A percentile compares a stretch with the other conserved stretches of the same genome.
phyloP scores from a whole-genome alignment of 2,888 invertebrate genomes.

The Campoplex capitator region DNA sequence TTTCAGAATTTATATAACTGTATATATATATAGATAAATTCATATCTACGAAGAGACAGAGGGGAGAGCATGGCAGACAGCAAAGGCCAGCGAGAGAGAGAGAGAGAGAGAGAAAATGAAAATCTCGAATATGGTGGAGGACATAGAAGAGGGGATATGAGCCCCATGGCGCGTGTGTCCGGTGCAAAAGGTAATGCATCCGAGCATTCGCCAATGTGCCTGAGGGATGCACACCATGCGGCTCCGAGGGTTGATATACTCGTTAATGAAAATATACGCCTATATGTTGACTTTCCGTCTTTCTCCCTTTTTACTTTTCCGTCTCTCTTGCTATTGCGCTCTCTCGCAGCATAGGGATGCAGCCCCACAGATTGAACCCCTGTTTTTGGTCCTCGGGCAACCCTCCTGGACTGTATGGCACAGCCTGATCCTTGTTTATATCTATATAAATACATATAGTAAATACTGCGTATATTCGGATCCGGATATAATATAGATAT shows the following conservation, averaged over 20 bases:
- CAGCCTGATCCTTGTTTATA: conserved; percentile 37
- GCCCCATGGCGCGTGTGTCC: conserved; percentile 62
- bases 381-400: conserved; percentile 25
- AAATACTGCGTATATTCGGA: conserved; percentile 1
- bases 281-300: conserved; percentile 55
- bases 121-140: conserved; percentile 35
- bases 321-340: conserved; percentile 13
- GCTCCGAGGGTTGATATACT: conserved; percentile 70
- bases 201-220: conserved; percentile 68
- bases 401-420: conserved; percentile 29
- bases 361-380: conserved; percentile 42
- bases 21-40: not conserved
- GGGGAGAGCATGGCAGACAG: not conserved
- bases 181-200: conserved; percentile 66
- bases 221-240: conserved; percentile 62
- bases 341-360: conserved; percentile 19
- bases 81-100: conserved; percentile 34
- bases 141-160: conserved; percentile 51
- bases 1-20: not conserved
- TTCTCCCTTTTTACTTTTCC: conserved; percentile 35
- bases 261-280: conserved; percentile 76
- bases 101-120: conserved; percentile 67
- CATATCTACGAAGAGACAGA: conserved; percentile 11
- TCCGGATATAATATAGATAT: not conserved
- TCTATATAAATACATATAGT: conserved; percentile 28